Percentiles rank a stretch among this genome's conserved stretches.
Evolutionary conservation across 2,888 invertebrate species (phyloP).

Genomic region (Nasonovia ribisnigri): DNA sequence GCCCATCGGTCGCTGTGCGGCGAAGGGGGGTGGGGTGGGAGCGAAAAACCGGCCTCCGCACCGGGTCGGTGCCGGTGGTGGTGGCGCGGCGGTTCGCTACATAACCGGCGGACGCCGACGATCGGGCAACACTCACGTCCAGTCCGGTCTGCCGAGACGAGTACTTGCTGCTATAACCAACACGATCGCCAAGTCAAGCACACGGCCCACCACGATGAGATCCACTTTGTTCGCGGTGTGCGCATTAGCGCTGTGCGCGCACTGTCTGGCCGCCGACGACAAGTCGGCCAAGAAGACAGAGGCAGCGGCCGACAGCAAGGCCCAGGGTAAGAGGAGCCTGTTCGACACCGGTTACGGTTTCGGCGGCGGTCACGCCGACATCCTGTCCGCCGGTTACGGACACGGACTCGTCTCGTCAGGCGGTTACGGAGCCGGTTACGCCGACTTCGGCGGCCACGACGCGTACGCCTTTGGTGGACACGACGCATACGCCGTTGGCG

Average conservation of each 20-base stretch:
- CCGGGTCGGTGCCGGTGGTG: background rate
- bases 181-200: background rate
- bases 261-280: slow-evolving; percentile 45
- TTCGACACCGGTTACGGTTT: slow-evolving; percentile 70
- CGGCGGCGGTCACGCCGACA: slow-evolving; percentile 59
- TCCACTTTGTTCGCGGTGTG: slow-evolving; percentile 49
- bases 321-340: slow-evolving; percentile 72
- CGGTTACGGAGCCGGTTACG: slow-evolving; percentile 70
- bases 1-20: background rate
- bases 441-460: slow-evolving; percentile 68
- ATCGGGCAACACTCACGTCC: slow-evolving; percentile 33
- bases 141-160: slow-evolving; percentile 17
- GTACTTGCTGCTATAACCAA: background rate
- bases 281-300: slow-evolving; percentile 31
- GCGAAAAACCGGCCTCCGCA: slow-evolving; percentile 25
- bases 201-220: slow-evolving; percentile 41
- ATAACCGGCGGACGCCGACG: slow-evolving; percentile 25
- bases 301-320: slow-evolving; percentile 63
- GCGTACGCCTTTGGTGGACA: background rate
- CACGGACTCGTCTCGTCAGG: slow-evolving; percentile 67
- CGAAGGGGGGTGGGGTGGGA: background rate
- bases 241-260: slow-evolving; percentile 58
- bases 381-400: slow-evolving; percentile 31
- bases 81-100: background rate
- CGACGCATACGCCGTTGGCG: slow-evolving; percentile 69